phyloP scores from a whole-genome alignment of 2,797 vertebrate species.

The Emys orbicularis region DNA sequence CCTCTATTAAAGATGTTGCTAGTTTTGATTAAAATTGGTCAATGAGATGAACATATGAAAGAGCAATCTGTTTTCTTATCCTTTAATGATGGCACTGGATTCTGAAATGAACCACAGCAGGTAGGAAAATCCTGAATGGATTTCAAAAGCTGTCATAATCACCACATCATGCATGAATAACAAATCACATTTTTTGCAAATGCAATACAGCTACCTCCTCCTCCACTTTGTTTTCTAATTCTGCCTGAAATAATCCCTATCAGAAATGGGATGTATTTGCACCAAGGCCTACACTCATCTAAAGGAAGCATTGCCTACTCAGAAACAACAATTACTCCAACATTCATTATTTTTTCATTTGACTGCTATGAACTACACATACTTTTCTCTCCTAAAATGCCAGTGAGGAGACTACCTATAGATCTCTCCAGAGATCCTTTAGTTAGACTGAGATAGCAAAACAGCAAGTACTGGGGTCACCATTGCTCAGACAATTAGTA shows the following conservation, averaged over 20 bases:
- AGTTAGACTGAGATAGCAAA: not conserved
- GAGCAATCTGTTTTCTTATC: not conserved
- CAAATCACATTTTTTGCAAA: not conserved
- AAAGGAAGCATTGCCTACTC: not conserved
- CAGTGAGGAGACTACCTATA: not conserved
- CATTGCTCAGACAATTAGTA: not conserved
- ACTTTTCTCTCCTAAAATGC: not conserved
- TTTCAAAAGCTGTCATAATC: constrained; percentile 32
- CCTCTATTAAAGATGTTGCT: not conserved
- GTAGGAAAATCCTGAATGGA: not conserved
- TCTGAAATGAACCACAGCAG: not conserved
- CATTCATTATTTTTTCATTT: not conserved
- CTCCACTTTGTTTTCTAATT: not conserved
- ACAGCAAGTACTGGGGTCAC: not conserved
- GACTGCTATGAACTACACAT: not conserved
- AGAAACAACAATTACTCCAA: not conserved
- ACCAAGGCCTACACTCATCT: not conserved
- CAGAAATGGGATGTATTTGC: not conserved
- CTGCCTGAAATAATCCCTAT: not conserved
- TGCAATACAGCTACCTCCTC: not conserved
- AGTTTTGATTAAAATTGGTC: not conserved
- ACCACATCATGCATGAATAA: not conserved
- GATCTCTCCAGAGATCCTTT: not conserved
- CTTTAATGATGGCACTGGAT: not conserved
- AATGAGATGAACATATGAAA: not conserved